Percentiles rank a stretch among this genome's conserved stretches.
These are phyloP conservation scores for Heterotilapia buettikoferi DNA, from an alignment of 2,113 vertebrate species.

Conservation along the genomic window DNA sequence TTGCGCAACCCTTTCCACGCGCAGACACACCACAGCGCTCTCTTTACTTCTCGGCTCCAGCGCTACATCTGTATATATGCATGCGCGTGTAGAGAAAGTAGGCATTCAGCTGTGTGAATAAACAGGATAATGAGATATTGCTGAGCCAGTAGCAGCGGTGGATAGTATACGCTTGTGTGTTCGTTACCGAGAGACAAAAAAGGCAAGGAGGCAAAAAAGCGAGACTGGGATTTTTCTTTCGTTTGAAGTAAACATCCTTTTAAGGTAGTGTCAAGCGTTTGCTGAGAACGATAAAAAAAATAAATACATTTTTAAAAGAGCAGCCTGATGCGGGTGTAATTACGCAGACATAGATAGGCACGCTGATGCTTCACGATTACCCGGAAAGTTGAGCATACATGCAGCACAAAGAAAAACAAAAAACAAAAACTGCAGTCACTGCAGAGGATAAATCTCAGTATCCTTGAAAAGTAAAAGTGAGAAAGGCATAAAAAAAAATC, in stretches of 20 bases:
- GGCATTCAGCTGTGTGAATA: slow-evolving; percentile 5
- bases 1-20: not conserved
- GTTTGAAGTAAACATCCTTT: slow-evolving; percentile 10
- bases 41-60: not conserved
- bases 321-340: slow-evolving; percentile 14
- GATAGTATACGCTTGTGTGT: not conserved
- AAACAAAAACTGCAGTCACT: not conserved
- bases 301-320: not conserved
- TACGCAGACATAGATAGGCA: slow-evolving; percentile 7
- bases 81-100: not conserved
- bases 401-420: not conserved
- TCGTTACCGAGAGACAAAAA: not conserved
- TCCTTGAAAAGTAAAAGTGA: slow-evolving; percentile 26
- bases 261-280: slow-evolving; percentile 28
- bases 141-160: not conserved
- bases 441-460: slow-evolving; percentile 6
- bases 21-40: not conserved
- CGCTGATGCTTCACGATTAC: not conserved
- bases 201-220: not conserved
- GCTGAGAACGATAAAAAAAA: not conserved
- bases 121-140: slow-evolving; percentile 31
- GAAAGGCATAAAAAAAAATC: not conserved
- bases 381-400: not conserved
- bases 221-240: not conserved
- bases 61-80: not conserved